Conservation (phyloP, 2,113 vertebrate species). For the Rhabdornis inornatus region DNA sequence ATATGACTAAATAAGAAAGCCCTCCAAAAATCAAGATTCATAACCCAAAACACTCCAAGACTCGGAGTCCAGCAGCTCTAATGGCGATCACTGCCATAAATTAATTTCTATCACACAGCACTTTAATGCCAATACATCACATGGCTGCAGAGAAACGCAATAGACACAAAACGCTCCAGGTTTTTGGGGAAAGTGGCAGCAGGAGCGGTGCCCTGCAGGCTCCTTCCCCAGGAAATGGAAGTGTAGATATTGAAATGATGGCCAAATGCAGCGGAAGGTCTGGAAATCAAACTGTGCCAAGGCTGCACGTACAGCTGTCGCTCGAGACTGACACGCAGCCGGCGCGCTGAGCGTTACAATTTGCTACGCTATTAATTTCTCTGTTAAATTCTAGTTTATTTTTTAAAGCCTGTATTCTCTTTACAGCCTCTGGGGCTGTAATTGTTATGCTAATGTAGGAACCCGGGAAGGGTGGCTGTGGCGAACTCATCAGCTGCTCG, state of each 20-base stretch:
- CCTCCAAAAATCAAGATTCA: neutral
- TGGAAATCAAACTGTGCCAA: neutral
- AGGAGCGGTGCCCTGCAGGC: neutral
- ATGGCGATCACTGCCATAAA: neutral
- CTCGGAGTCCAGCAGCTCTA: neutral
- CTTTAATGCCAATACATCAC: neutral
- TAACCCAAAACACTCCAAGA: neutral
- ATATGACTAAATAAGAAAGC: neutral
- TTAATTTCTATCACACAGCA: neutral
- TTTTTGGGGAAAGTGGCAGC: neutral
- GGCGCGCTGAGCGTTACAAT: neutral
- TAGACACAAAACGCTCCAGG: neutral
- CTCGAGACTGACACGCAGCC: neutral
- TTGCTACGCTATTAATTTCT: constrained; percentile 19
- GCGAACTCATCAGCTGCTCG: neutral
- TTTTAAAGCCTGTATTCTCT: neutral
- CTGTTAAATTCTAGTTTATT: neutral
- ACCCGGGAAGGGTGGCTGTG: neutral
- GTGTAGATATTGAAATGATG: neutral
- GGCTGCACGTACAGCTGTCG: neutral
- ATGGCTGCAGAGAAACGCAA: neutral
- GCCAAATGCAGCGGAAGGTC: neutral
- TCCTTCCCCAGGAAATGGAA: neutral
- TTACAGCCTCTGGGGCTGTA: neutral
- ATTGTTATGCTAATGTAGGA: constrained; percentile 28